Percentiles rank a stretch among this genome's conserved stretches.
Conservation (phyloP, 1,140 invertebrate genomes). For the Bombus haemorrhoidalis region DNA sequence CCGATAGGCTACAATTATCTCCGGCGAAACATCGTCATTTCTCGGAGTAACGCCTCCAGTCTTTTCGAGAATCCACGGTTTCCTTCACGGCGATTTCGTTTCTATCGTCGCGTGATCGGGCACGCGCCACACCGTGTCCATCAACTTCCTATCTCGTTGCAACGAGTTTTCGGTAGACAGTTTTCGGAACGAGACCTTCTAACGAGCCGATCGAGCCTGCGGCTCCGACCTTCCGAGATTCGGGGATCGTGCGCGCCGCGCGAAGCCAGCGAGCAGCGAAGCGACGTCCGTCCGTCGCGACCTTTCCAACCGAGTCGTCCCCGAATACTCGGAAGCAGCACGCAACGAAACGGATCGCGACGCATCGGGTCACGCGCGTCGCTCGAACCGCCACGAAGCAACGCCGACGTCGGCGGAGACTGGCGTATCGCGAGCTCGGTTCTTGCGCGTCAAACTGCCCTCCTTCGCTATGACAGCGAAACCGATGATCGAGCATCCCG, state of each 20-base stretch:
- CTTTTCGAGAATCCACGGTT: neutral
- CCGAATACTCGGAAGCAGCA: no score
- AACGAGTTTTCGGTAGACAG: neutral
- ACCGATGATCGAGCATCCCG: neutral
- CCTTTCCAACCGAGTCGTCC: no score
- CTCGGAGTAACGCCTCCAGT: constrained; percentile 21
- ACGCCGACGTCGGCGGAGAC: neutral
- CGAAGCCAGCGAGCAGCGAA: no score
- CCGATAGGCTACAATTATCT: constrained; percentile 41
- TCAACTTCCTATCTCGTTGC: neutral
- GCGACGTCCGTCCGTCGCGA: no score
- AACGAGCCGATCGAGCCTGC: no score
- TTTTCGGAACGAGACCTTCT: no score
- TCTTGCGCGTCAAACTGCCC: constrained; percentile 53
- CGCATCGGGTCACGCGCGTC: no score
- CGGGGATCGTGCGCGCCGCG: no score
- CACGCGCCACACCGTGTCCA: constrained; percentile 43
- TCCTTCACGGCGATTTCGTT: neutral
- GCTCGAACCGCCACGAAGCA: neutral
- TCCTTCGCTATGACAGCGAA: constrained; percentile 45
- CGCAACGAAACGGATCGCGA: no score
- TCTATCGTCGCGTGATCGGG: constrained; percentile 56
- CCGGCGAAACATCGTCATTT: constrained; percentile 24
- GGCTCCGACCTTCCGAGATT: no score
- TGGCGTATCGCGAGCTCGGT: constrained; percentile 31